Evolutionary conservation across 2,888 invertebrate species (phyloP).

Genomic region (Pantelozetes paolii): DNA sequence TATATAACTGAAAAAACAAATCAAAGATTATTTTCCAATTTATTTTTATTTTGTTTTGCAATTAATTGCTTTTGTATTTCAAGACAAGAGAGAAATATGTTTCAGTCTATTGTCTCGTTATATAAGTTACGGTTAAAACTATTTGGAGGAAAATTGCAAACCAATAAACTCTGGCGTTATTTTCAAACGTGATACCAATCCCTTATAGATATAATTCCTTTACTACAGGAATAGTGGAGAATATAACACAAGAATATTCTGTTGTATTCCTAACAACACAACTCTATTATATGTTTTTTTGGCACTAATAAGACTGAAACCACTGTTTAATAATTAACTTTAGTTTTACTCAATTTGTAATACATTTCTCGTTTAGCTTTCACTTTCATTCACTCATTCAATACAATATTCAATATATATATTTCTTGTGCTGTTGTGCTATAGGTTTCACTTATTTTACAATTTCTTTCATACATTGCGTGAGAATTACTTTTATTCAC

Average conservation of each 20-base stretch:
- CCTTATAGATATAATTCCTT: background rate
- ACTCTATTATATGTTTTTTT: background rate
- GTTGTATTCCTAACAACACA: background rate
- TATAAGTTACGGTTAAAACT: no score
- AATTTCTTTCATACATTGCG: background rate
- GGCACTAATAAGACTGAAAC: background rate
- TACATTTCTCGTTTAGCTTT: background rate
- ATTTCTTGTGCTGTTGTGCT: background rate
- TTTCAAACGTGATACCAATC: background rate
- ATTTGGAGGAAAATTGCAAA: background rate
- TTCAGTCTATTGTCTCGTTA: no score
- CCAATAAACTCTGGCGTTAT: background rate
- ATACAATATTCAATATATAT: background rate
- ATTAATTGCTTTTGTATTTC: background rate
- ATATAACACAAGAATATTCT: background rate
- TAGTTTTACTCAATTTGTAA: background rate
- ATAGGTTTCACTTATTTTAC: background rate
- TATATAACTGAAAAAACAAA: no score
- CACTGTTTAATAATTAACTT: conserved; percentile 7
- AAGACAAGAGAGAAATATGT: background rate
- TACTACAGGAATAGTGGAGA: no score
- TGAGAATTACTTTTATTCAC: no score
- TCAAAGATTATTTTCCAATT: background rate
- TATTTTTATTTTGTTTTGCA: background rate
- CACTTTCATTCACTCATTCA: background rate